These are phyloP conservation scores for Linepithema humile DNA, from an alignment of 1,140 invertebrate genomes.

Conservation along the genomic window DNA sequence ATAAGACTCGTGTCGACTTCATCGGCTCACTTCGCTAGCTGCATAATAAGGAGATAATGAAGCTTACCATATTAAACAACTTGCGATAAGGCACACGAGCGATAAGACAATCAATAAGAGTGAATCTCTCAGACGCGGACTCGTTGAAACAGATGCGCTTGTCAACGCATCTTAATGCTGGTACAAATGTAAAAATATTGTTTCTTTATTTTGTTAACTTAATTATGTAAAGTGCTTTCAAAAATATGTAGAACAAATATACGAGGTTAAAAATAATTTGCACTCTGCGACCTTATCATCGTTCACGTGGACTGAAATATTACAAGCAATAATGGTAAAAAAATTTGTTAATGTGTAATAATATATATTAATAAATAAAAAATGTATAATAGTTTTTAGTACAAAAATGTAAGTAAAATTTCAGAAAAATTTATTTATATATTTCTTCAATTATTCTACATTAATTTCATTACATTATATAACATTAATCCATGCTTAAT, in stretches of 20 bases:
- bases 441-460: background rate
- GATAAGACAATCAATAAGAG: constrained; percentile 62
- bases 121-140: constrained; percentile 22
- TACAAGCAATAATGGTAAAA: background rate
- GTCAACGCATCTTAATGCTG: background rate
- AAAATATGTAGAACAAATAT: background rate
- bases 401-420: background rate
- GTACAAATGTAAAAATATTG: background rate
- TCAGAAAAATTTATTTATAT: background rate
- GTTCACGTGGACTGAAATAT: background rate
- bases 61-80: constrained; percentile 68
- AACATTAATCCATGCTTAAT: background rate
- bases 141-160: background rate
- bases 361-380: background rate
- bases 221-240: background rate
- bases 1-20: constrained; percentile 45
- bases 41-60: constrained; percentile 70
- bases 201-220: background rate
- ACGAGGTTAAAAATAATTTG: background rate
- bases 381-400: background rate
- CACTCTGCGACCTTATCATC: background rate
- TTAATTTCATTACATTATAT: background rate
- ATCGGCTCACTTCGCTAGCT: constrained; percentile 36
- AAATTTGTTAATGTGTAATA: background rate
- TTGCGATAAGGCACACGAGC: constrained; percentile 55